These are phyloP conservation scores for Listronotus bonariensis DNA, from an alignment of 1,140 invertebrate species.

Conservation along the genomic window DNA sequence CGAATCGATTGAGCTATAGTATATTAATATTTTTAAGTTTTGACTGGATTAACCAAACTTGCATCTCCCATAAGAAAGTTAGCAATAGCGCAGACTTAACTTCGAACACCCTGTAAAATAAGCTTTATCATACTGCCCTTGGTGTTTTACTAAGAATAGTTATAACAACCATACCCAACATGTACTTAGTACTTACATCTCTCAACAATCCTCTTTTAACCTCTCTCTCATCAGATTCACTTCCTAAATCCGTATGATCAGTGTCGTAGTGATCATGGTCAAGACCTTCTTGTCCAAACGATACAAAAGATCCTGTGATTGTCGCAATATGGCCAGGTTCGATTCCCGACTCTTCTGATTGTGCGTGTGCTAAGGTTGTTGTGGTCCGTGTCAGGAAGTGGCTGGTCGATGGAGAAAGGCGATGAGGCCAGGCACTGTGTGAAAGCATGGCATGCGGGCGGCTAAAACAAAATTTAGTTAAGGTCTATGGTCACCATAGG, in stretches of 20 bases:
- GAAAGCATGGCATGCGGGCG: slow-evolving; percentile 48
- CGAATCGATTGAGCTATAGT: no score
- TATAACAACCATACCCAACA: no score
- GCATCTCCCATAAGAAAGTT: no score
- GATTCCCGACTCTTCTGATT: slow-evolving; percentile 56
- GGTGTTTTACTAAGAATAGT: no score
- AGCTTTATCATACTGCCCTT: no score
- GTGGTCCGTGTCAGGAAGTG: slow-evolving; percentile 38
- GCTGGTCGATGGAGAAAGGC: slow-evolving; percentile 49
- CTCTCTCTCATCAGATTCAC: slow-evolving; percentile 77
- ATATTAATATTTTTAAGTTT: no score
- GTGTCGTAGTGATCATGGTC: slow-evolving; percentile 74
- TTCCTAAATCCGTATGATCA: slow-evolving; percentile 75
- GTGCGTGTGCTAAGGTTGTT: slow-evolving; percentile 47
- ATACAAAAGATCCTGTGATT: slow-evolving; percentile 67
- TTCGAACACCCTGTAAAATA: no score
- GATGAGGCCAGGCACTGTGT: slow-evolving; percentile 54
- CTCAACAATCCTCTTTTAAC: slow-evolving; percentile 73
- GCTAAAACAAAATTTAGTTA: no score
- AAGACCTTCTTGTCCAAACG: slow-evolving; percentile 60
- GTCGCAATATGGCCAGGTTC: slow-evolving; percentile 68
- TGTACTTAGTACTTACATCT: slow-evolving; percentile 75
- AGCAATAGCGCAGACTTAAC: no score
- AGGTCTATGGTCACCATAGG: no score
- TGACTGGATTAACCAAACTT: no score